Evolutionary conservation across 2,113 vertebrate species (phyloP), one percentile per base, ranked within the genome.

Genomic region (Tachysurus fulvidraco): DNA sequence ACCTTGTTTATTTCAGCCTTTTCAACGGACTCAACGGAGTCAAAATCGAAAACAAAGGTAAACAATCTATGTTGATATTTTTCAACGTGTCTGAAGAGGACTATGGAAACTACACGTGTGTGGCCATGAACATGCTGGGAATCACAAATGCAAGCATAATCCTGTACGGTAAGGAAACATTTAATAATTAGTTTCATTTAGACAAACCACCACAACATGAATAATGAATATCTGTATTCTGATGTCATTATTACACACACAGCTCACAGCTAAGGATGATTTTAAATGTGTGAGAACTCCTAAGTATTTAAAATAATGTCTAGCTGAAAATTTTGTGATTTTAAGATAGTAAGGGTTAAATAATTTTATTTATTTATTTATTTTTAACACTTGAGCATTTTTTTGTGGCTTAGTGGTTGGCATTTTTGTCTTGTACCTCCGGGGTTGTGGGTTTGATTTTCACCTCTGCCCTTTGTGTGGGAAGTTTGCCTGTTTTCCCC

Each of bases 31-130:
- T 97, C 69, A 97, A 98, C 0, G 96, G 98, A 0, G 92, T 98
- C 76, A 94, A 96, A 91, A 99, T 99, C 10, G 98, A 99, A 93
- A 99, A 94, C 93, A 98, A 97, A 93, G 98, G 96, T 30, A 97
- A 94, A 90, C 96, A 97, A 90, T 99, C 98, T 0, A 96, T 97
- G 41, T 95, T 99, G 80, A 97, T 97, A 88, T 99, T 99, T 93
- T 99, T 98, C 94, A 99, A 99, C 0, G 98, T 99, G 87, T 99
- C 98, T 0, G 98, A 99, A 93, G 97, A 98, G 89, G 98, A 99
- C 93, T 99, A 99, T 0, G 98, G 98, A n/a, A 99, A 99, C 94
- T 99, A 99, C 84, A 99, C 98, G 0, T 99, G 98, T 0, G 97
- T 99, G 89, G 98, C 98, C 67, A 96, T 94, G 2, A 99, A 99